These are phyloP conservation scores for Falco berigora DNA, from an alignment of 2,797 vertebrate genomes.

Conservation along the genomic window DNA sequence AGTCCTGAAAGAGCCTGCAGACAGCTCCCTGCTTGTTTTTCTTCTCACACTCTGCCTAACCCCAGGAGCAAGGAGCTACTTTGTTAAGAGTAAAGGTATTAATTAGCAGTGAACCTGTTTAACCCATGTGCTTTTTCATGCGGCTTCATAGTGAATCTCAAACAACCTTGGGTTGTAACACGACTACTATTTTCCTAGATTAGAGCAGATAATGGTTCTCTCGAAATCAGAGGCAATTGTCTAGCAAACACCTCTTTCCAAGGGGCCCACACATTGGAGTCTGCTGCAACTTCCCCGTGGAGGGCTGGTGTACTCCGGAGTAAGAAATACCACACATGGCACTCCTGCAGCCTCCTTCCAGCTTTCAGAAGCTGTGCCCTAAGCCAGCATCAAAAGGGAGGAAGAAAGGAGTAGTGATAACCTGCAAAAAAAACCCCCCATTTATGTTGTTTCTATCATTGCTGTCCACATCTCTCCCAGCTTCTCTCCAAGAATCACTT, in stretches of 20 bases:
- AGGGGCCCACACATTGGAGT: neutral
- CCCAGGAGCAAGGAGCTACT: neutral
- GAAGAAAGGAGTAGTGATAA: neutral
- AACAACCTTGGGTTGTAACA: neutral
- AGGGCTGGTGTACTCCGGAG: rapidly evolving
- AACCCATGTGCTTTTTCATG: constrained; percentile 14
- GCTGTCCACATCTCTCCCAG: neutral
- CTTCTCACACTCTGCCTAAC: constrained; percentile 17
- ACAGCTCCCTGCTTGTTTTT: constrained; percentile 16
- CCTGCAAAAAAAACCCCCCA: neutral
- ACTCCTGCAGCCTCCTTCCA: neutral
- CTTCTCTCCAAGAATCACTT: neutral
- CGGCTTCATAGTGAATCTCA: constrained; percentile 48
- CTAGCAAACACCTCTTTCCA: neutral
- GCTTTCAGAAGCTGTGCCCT: neutral
- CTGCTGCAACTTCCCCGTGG: neutral
- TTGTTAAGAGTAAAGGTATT: constrained; percentile 18
- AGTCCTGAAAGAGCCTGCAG: neutral
- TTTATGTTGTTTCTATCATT: neutral
- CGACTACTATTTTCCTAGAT: neutral
- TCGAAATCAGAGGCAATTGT: neutral
- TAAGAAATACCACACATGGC: rapidly evolving
- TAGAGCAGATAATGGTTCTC: neutral
- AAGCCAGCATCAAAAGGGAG: neutral
- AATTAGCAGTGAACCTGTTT: constrained; percentile 39